These are phyloP conservation scores for Eriosoma lanigerum DNA, from an alignment of 1,140 invertebrate genomes.

Conservation along the genomic window DNA sequence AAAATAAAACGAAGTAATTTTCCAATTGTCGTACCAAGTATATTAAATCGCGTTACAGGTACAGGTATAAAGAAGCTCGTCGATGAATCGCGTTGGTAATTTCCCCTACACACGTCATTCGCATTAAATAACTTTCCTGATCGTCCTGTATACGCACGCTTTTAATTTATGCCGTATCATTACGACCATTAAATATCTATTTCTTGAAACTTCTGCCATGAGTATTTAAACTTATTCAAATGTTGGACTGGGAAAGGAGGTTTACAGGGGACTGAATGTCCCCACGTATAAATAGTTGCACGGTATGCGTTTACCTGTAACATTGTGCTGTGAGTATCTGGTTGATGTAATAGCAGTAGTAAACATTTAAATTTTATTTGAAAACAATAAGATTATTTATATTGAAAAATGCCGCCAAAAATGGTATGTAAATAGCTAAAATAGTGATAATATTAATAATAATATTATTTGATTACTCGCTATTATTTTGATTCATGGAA, in stretches of 20 bases:
- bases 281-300: background rate
- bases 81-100: background rate
- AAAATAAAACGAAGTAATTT: background rate
- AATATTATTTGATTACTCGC: background rate
- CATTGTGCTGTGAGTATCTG: background rate
- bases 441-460: background rate
- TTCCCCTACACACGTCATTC: conserved; percentile 18
- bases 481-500: too few relatives aligned
- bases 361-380: background rate
- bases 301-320: background rate
- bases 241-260: background rate
- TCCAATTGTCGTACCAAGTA: background rate
- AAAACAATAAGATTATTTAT: background rate
- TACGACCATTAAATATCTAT: conserved; percentile 39
- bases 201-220: background rate
- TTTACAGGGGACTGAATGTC: background rate
- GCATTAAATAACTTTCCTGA: background rate
- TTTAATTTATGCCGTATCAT: conserved; percentile 34
- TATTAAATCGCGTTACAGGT: background rate
- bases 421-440: background rate
- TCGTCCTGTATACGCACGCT: conserved; percentile 1
- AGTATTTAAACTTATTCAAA: conserved; percentile 36
- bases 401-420: conserved; percentile 37
- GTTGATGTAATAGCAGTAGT: background rate
- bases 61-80: background rate